Conservation (phyloP, 2,113 vertebrate genomes). For the Crotalus horridus region DNA sequence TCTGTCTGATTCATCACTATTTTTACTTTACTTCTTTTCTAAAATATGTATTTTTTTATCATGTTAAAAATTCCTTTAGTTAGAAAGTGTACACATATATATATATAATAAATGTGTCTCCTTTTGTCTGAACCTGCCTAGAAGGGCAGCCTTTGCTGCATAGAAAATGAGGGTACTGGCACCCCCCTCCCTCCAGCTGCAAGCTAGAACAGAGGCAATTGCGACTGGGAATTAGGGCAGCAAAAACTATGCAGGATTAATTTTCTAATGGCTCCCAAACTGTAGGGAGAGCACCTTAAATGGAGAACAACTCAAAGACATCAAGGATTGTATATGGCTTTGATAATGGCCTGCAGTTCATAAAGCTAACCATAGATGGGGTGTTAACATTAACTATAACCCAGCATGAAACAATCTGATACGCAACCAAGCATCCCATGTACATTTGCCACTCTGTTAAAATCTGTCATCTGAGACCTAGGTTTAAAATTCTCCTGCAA, state of each 20-base stretch:
- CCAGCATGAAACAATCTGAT: neutral
- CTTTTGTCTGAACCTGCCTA: neutral
- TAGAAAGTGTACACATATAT: neutral
- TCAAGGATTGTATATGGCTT: neutral
- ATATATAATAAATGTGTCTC: neutral
- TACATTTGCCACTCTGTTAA: neutral
- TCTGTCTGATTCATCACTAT: neutral
- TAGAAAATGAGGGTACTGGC: neutral
- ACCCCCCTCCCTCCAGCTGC: neutral
- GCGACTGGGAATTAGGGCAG: neutral
- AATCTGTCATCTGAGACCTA: neutral
- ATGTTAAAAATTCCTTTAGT: neutral
- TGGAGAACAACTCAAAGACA: neutral
- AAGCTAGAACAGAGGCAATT: neutral
- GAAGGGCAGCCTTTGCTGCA: neutral
- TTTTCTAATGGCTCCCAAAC: neutral
- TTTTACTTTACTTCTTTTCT: neutral
- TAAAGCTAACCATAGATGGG: conserved; percentile 45
- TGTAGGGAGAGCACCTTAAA: neutral
- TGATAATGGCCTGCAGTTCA: conserved; percentile 8
- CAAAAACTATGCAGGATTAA: neutral
- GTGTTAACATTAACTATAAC: conserved; percentile 33
- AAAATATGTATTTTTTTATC: neutral
- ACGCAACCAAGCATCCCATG: neutral
- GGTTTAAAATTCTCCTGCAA: neutral